These are phyloP conservation scores for Hiodon tergisus DNA, from an alignment of 2,113 vertebrate genomes.

Conservation along the genomic window DNA sequence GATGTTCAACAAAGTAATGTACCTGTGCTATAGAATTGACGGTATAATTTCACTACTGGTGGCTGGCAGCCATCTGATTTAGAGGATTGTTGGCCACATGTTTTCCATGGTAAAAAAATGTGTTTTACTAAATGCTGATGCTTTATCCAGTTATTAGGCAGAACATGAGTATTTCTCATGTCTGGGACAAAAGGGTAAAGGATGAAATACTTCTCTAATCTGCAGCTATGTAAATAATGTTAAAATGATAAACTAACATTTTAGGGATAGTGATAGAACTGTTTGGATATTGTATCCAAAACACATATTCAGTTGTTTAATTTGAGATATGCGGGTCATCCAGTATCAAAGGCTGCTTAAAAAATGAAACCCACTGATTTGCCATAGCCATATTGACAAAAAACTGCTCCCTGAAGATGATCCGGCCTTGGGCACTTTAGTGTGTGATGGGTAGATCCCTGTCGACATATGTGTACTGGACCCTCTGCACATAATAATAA, in stretches of 20 bases:
- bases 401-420: background rate
- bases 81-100: too few relatives aligned
- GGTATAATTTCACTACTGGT: too few relatives aligned
- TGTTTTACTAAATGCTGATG: too few relatives aligned
- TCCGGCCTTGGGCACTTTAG: background rate
- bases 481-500: too few relatives aligned
- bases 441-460: background rate
- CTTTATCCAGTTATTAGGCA: background rate
- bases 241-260: too few relatives aligned
- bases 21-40: too few relatives aligned
- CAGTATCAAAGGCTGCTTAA: background rate
- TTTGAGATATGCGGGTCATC: constrained; percentile 8
- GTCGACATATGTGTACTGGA: too few relatives aligned
- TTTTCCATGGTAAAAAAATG: too few relatives aligned
- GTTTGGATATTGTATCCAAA: constrained; percentile 12
- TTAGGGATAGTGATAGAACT: constrained; percentile 49
- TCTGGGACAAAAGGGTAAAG: constrained; percentile 21
- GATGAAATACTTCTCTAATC: too few relatives aligned
- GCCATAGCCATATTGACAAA: constrained; percentile 11
- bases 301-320: constrained; percentile 20
- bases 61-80: too few relatives aligned
- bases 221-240: too few relatives aligned
- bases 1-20: too few relatives aligned
- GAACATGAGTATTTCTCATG: background rate
- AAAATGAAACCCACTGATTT: constrained; percentile 12